Evolutionary conservation across 2,797 vertebrate species (phyloP), one percentile per base, ranked within the genome.

Genomic region (Botia kubotai): DNA sequence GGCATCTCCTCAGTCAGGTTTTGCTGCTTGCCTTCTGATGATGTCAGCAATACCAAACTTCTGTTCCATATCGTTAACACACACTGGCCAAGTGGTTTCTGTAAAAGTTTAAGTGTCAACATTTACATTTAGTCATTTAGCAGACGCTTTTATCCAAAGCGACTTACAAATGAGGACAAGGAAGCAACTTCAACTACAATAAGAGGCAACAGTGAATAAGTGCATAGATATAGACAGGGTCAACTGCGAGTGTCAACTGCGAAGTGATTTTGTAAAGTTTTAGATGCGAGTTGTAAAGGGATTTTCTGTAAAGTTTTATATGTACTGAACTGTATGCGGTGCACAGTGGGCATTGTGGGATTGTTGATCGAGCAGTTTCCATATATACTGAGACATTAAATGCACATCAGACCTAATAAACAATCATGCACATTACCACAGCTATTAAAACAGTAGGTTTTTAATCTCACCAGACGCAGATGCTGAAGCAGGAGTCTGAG

Each of bases 1-100:
- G 74, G 68, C 57, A 80, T 75, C 79, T 77, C 26, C 62, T 80
- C 43, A 82, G 72, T 73, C 72, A 83, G 63, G 57, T 72, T 63
- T 76, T 72, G 69, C 74, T 21, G 50, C 76, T 78, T 84, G 12
- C 23, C 50, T 77, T 77, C 67, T 78, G 68, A 76, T 77, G 52
- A 71, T 55, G 76, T 84, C 66, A 80, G 72, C 36, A 26, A 60
- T 21, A 70, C 12, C 63, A 82, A 74, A 60, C 66, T 5, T 83
- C 75, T 60, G 46, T 73, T 83, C 66, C 60, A 2, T 8, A 43
- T 72, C 6, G 36, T 72, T 62, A 76, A 58, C 19, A 46, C 48
- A 68, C 3, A n/a, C 29, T 70, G 16, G 10, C 43, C 26, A 17
- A n/a, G 29, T 29, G 16, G 13, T 48, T 3, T 77, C 16, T 77